Evolutionary conservation across 2,797 vertebrate species (phyloP).

Genomic region (Sparidentex hasta): DNA sequence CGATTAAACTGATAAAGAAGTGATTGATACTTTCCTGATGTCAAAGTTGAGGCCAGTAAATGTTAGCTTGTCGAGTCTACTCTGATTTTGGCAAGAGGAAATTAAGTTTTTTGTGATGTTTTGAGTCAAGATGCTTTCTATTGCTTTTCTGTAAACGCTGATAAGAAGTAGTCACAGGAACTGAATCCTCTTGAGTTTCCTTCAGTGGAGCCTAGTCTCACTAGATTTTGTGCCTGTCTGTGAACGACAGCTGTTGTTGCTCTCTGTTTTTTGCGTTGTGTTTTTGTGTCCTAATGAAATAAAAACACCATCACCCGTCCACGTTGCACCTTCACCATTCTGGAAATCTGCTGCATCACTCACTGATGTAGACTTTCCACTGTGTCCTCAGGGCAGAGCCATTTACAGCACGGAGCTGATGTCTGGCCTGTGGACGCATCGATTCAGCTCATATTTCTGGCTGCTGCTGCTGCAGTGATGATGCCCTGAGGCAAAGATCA

Average conservation of each 20-base stretch:
- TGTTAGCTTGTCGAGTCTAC: too few species aligned
- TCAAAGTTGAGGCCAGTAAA: too few species aligned
- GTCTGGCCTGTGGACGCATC: constrained; percentile 53
- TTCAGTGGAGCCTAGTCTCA: background rate
- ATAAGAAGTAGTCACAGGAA: too few species aligned
- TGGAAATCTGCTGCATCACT: constrained; percentile 60
- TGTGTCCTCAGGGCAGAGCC: constrained; percentile 34
- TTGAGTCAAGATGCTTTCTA: too few species aligned
- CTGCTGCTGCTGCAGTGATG: constrained; percentile 32
- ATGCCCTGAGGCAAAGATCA: constrained; percentile 40
- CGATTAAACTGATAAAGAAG: too few species aligned
- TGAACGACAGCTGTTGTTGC: too few species aligned
- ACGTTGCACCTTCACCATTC: background rate
- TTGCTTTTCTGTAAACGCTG: too few species aligned
- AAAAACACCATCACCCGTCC: too few species aligned
- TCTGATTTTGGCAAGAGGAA: too few species aligned
- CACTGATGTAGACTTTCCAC: constrained; percentile 28
- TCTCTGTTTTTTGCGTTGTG: background rate
- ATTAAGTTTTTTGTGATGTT: too few species aligned
- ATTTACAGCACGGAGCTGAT: constrained; percentile 19
- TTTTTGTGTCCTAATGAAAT: background rate
- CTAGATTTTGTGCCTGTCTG: background rate
- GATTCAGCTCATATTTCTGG: constrained; percentile 66
- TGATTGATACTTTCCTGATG: too few species aligned
- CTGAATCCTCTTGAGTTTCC: too few species aligned